Base-by-base conservation (phyloP, 2,888 invertebrate species). In the Sympetrum striolatum region DNA sequence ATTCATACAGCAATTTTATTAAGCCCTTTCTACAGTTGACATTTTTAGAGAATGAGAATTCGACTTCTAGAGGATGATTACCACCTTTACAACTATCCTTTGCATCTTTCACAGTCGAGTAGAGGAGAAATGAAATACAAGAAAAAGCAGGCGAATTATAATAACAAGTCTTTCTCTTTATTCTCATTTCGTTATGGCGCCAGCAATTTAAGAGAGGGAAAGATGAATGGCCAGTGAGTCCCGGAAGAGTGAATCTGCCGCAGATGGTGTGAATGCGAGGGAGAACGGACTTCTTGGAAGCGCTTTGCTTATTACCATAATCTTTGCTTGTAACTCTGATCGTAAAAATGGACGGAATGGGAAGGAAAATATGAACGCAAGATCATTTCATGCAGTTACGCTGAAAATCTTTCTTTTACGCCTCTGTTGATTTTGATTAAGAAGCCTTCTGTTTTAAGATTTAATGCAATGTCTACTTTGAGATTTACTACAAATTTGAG, bases 311-410 rank as follows among this genome's bases (percentile, higher is more conserved):
- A 82, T 58, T 58, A 58, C 82, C 58, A 58, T 60, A 58, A 35
- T 58, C 18, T 58, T 82, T 15, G 58, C 4, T 58, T 82, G 22
- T 35, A 22, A 58, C 53, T 4, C 81, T 60, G 58, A 58, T 35
- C 82, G 58, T 82, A 82, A 82, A 82, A 82, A 60, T 58, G 58
- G 48, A 58, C n/a, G 35, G 82, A 64, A 64, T 64, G 64, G 58
- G 82, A 58, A 31, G 82, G 35, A 35, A 82, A 82, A 82, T 82
- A 58, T 82, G 31, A 35, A 82, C 82, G 58, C 58, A n/a, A 58
- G 35, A 82, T 82, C 44, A 44, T 44, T 44, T 44, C 10, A 6
- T 8, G 44, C 44, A 44, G 44, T 44, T 44, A 44, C 44, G 44
- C 10, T 0, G 6, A 44, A 44, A 44, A 44, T 44, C 44, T 10